Base-by-base conservation (phyloP, 2,797 vertebrate species). In the Danio tinwini region DNA sequence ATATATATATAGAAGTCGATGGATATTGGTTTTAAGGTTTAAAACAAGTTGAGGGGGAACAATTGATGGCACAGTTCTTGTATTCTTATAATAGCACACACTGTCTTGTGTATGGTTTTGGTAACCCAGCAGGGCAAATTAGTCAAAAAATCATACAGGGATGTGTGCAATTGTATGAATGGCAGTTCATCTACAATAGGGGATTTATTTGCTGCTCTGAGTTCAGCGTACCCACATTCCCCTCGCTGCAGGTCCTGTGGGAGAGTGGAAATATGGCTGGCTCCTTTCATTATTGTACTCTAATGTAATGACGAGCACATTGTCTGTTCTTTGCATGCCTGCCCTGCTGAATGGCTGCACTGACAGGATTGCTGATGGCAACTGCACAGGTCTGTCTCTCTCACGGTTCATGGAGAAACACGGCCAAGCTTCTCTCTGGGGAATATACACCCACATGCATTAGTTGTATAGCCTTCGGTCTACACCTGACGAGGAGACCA, bases 291-390 rank as follows among this genome's bases (percentile, higher is more conserved):
- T 76, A 78, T 70, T n/a, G 61, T 9, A 61, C 37, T 61, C 44
- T 49, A 69, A 59, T 50, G 65, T 42, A 70, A 52, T 61, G 56
- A 67, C 6, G 45, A 53, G 17, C 75, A 13, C 50, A 49, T 65
- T 83, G 70, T 59, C 70, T 42, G 80, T 61, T 84, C 63, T 78
- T 81, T 80, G 83, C 75, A 82, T 86, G 69, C 45, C 71, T 81
- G 82, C 82, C 78, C 52, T 84, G 81, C 45, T 74, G 80, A 85
- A 83, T 82, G 70, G 73, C 47, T 78, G 53, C 78, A 45, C 59
- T 85, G 86, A 88, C 81, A 55, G 81, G 84, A 86, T 87, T 21
- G 78, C 84, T 76, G 76, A 40, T 86, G 83, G 81, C 84, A 83
- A 67, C 76, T 79, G 80, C 76, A 67, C 79, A 74, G 75, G 80